Base-by-base conservation (phyloP, 2,888 invertebrate genomes). In the Elysia crispata region DNA sequence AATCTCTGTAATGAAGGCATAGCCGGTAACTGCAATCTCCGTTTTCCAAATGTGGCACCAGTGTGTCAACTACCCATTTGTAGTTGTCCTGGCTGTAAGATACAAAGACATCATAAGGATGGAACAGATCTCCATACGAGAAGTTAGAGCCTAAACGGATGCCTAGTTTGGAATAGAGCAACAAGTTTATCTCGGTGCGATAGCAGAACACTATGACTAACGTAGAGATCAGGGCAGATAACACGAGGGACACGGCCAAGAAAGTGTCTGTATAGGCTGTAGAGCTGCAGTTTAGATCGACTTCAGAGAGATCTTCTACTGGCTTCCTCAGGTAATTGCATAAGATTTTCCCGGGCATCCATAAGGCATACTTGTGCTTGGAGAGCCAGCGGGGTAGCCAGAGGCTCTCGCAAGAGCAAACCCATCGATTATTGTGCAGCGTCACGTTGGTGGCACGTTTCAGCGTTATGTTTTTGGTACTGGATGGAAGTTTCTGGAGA, bases 61-160 rank as follows among this genome's bases (percentile, higher is more conserved):
- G 93, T 87, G 96, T 95, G 90, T 96, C 96, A 49, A 95, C 95
- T 69, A 97, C 96, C 94, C 96, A 96, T 76, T 95, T 95, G 91
- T 96, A 96, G 93, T 97, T 97, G 23, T 81, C 79, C 64, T 84
- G 83, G 93, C 96, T 96, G 93, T 97, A 97, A 92, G 96, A 96
- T 85, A 97, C 95, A 93, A 97, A 97, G 67, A 97, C 97, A 92
- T 97, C 97, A 93, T 96, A 97, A 11, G 77, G 82, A 28, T 84
- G 77, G 62, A 77, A 80, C 1, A 72, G 57, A 50, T 82, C 77
- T 15, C 80, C 80, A 49, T 83, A 81, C 28, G 62, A 50, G 15
- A 80, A 83, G 54, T 76, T 79, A 31, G 70, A 62, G 30, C 84
- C 64, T 15, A 86, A 70, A 3, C 86, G 75, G 13, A 87, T 41